Evolutionary conservation across 2,797 vertebrate species (phyloP).

Genomic region (Danio choprae): DNA sequence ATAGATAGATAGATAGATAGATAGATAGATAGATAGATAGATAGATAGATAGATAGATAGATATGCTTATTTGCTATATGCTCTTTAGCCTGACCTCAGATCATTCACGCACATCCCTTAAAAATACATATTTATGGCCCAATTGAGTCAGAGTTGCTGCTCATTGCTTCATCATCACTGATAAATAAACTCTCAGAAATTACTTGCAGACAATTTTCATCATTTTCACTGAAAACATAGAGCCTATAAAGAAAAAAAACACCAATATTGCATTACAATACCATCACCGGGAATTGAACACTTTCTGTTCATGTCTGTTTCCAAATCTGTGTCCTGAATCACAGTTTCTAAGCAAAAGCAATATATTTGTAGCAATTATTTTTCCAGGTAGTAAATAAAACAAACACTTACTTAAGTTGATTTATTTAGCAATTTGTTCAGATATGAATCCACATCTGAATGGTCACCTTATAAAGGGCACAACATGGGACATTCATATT

Average conservation of each 20-base stretch:
- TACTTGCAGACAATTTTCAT: background rate
- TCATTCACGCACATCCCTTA: background rate
- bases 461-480: background rate
- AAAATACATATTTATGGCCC: conserved; percentile 15
- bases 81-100: background rate
- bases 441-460: background rate
- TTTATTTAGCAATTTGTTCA: background rate
- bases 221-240: conserved; percentile 1
- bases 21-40: too few relatives aligned
- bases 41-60: too few relatives aligned
- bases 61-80: background rate
- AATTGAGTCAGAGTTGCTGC: conserved; percentile 4
- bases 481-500: background rate
- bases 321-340: background rate
- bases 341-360: background rate
- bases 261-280: background rate
- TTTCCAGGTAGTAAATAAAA: too few relatives aligned
- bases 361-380: too few relatives aligned
- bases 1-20: too few relatives aligned
- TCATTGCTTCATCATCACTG: conserved; percentile 43
- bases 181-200: conserved; percentile 10
- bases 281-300: background rate
- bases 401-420: too few relatives aligned
- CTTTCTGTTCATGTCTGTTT: background rate
- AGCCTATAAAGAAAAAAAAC: background rate